Percentiles rank a stretch among this genome's conserved stretches.
These are phyloP conservation scores for Lysandra coridon DNA, from an alignment of 2,888 invertebrate species.

Conservation along the genomic window DNA sequence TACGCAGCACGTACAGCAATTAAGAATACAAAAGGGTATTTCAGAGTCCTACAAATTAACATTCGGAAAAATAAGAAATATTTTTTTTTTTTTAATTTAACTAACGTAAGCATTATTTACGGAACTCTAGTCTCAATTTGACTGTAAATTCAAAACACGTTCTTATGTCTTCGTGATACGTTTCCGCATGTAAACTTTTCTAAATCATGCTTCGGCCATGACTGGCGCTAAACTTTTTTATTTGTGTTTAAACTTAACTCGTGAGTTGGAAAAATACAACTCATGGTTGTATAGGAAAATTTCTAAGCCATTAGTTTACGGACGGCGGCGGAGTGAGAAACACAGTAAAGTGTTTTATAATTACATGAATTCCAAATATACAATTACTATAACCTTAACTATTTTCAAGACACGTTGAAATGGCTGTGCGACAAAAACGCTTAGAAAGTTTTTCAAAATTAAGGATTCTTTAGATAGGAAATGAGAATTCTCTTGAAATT, in stretches of 20 bases:
- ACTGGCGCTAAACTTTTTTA: conserved; percentile 4
- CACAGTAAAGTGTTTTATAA: neutral
- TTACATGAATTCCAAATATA: neutral
- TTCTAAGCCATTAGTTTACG: neutral
- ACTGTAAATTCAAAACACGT: neutral
- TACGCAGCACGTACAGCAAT: neutral
- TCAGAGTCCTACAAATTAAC: neutral
- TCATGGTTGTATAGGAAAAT: neutral
- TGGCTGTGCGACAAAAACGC: neutral
- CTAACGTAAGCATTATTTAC: neutral
- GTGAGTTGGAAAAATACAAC: neutral
- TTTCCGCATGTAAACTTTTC: neutral
- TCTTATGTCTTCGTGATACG: neutral
- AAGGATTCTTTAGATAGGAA: neutral
- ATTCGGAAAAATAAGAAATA: too few relatives aligned
- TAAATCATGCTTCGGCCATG: neutral
- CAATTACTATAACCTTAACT: neutral
- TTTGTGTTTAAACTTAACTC: conserved; percentile 4
- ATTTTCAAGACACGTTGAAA: neutral
- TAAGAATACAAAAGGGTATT: neutral
- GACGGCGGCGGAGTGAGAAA: neutral
- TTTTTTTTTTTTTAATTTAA: too few relatives aligned
- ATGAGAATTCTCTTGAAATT: neutral
- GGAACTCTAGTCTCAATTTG: neutral
- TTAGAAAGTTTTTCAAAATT: neutral